Conservation (phyloP, 2,797 vertebrate species). For the Diceros bicornis region DNA sequence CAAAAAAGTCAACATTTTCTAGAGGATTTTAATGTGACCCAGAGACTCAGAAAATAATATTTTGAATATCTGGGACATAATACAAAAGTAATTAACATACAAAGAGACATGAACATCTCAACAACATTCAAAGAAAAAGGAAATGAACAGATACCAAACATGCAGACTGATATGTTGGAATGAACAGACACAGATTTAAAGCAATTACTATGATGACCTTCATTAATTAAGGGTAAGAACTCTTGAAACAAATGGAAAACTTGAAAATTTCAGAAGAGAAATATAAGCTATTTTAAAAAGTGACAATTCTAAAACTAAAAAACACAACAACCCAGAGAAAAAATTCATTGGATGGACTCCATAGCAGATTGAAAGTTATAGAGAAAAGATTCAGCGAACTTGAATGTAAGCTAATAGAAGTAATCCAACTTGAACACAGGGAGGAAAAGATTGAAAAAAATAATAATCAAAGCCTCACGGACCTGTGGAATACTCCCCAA, state of each 20-base stretch:
- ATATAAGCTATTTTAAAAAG: background rate
- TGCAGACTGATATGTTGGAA: background rate
- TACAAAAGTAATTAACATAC: background rate
- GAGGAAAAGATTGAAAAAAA: background rate
- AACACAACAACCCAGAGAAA: background rate
- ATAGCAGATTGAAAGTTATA: background rate
- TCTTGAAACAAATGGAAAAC: background rate
- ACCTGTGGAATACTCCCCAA: background rate
- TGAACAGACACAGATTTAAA: background rate
- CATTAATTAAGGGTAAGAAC: background rate
- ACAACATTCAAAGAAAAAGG: background rate
- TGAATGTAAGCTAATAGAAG: background rate
- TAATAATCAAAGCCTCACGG: background rate
- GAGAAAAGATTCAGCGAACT: background rate
- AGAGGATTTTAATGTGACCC: background rate
- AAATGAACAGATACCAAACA: background rate
- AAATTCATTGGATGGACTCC: background rate
- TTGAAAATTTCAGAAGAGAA: background rate
- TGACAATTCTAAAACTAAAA: background rate
- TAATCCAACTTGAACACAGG: background rate
- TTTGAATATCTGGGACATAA: background rate
- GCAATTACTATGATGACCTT: background rate
- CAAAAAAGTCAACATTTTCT: background rate
- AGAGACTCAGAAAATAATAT: background rate
- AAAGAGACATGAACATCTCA: background rate